Percentiles rank a stretch among this genome's conserved stretches.
phyloP scores from a whole-genome alignment of 1,140 invertebrate genomes.

The Aphis gossypii region DNA sequence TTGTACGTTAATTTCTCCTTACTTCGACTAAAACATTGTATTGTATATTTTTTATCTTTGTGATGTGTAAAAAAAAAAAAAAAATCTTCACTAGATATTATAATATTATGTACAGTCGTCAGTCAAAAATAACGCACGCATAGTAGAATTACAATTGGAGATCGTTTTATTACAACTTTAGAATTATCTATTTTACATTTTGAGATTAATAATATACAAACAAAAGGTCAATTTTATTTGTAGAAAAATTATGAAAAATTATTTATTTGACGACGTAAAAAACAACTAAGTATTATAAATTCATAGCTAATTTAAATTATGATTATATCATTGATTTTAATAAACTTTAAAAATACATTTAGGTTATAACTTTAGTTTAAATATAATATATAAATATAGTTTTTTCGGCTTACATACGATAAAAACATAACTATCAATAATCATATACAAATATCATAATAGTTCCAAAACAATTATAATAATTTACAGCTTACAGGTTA shows the following conservation, averaged over 20 bases:
- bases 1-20: neutral
- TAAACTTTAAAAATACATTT: neutral
- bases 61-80: neutral
- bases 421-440: neutral
- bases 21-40: neutral
- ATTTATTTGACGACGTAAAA: neutral
- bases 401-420: neutral
- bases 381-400: neutral
- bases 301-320: neutral
- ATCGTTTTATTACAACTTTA: neutral
- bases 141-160: neutral
- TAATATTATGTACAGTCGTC: neutral
- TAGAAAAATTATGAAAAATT: neutral
- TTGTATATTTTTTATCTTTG: neutral
- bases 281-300: neutral
- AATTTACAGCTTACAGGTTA: neutral
- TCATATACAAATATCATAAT: neutral
- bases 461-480: neutral
- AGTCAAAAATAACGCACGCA: neutral
- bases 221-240: neutral
- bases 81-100: neutral
- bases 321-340: neutral
- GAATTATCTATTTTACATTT: neutral
- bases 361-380: neutral
- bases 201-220: neutral